Base-by-base conservation (phyloP, 1,140 invertebrate species). In the Drosophila prosaltans region DNA sequence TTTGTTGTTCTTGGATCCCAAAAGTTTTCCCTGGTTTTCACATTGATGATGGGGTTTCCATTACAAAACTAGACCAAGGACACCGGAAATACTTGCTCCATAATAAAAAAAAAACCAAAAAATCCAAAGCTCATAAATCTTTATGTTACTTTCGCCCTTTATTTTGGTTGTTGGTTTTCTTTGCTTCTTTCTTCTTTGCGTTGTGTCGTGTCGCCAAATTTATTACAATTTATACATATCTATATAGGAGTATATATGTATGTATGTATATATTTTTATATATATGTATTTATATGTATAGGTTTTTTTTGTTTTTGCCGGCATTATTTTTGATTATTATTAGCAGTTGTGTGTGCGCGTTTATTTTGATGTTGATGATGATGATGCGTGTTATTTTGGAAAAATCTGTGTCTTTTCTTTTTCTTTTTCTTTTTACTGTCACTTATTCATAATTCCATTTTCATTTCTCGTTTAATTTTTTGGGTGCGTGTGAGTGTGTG, bases 241-340 rank as follows among this genome's bases (percentile, higher is more conserved):
- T 30, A 51, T 51, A 26, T 26, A 51, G 3, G 1, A 61, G 57
- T 74, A 67, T 57, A 21, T 66, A 43, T 73, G 58, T 61, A 62
- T 73, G 58, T 61, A 62, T 72, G 67, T 81, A 78, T 74, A 16
- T 16, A 16, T 74, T 64, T 66, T 78, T 74, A 67, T 66, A 77
- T 39, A 39, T 39, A 3, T n/a, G n/a, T n/a, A 16, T 16, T 16
- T 16, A 16, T 16, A 16, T 16, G 16, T 16, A 16, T 16, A 16
- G 16, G 16, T 16, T 30, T 40, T 51, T 51, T 24, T 51, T 51
- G 21, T 51, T 78, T 82, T 82, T 66, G 74, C 68, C 68, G 79
- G 80, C 79, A 68, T 81, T 81, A 82, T 74, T 74, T 82, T 82
- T 82, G 74, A 78, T 81, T 76, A 75, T 78, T 78, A 82, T 62